phyloP scores from a whole-genome alignment of 2,888 invertebrate genomes.

The Cordilura impudica region DNA sequence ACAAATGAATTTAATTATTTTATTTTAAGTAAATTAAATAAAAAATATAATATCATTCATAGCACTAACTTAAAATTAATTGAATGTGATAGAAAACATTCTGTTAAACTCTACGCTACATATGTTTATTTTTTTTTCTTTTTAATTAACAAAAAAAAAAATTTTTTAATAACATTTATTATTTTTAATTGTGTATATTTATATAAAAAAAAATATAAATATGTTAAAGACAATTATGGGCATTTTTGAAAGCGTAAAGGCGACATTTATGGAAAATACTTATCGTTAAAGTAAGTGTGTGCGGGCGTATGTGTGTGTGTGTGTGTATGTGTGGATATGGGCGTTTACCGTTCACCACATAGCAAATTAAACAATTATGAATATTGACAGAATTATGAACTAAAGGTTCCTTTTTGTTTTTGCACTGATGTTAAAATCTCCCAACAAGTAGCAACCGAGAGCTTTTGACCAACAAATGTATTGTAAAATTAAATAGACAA shows the following conservation, averaged over 20 bases:
- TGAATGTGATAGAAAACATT: conserved; percentile 37
- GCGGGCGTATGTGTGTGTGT: background rate
- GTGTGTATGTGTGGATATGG: background rate
- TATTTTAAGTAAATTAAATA: too few relatives aligned
- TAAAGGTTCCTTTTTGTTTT: background rate
- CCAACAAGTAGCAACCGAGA: background rate
- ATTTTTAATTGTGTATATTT: background rate
- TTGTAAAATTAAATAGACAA: background rate
- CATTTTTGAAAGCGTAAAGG: background rate
- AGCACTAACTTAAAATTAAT: conserved; percentile 43
- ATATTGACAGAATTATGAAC: conserved; percentile 51
- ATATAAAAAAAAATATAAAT: background rate
- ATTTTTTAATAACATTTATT: background rate
- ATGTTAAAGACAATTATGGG: background rate
- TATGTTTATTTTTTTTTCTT: conserved; percentile 9
- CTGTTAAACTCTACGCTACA: too few relatives aligned
- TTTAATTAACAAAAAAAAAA: background rate
- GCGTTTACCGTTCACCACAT: conserved; percentile 42
- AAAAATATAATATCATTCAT: conserved; percentile 36
- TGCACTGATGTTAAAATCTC: background rate
- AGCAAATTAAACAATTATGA: conserved; percentile 56
- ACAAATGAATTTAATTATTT: too few relatives aligned
- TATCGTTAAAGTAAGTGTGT: background rate
- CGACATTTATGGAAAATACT: too few relatives aligned
- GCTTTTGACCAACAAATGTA: background rate